A percentile compares a stretch with the other conserved stretches of the same genome.
These are phyloP conservation scores for Alviniconcha strummeri DNA, from an alignment of 2,888 invertebrate species.

Conservation along the genomic window DNA sequence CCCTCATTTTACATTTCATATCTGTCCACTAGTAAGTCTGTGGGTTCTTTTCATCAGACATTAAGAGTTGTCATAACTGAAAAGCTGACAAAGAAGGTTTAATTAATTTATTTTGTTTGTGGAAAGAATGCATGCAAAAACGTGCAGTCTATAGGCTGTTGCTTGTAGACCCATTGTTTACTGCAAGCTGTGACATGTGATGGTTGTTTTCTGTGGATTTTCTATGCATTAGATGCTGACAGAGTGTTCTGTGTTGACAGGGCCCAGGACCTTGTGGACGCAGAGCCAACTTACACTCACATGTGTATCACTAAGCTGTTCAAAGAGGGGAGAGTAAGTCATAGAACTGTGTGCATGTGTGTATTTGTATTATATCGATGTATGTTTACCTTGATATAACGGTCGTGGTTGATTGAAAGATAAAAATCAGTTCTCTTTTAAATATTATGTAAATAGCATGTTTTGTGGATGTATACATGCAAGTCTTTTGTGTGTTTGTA, in stretches of 20 bases:
- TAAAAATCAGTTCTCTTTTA: neutral
- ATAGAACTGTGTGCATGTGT: neutral
- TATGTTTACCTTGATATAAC: neutral
- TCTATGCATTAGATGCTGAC: slow-evolving; percentile 8
- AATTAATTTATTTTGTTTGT: no score
- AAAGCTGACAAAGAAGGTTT: no score
- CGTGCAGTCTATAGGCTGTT: no score
- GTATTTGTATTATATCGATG: neutral
- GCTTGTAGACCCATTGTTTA: no score
- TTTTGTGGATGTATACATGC: neutral
- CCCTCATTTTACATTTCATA: no score
- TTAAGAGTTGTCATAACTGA: neutral
- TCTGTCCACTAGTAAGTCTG: no score
- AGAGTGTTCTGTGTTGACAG: slow-evolving; percentile 72
- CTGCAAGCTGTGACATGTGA: no score
- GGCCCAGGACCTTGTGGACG: slow-evolving; percentile 89
- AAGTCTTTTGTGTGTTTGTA: no score
- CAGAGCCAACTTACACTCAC: slow-evolving; percentile 94
- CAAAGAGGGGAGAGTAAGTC: slow-evolving; percentile 76
- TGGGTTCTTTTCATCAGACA: no score
- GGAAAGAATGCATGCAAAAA: no score
- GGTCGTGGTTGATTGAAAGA: no score
- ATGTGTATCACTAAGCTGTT: slow-evolving; percentile 93
- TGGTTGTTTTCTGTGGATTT: neutral
- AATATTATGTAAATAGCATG: neutral